Conservation (phyloP, 1,140 invertebrate genomes). For the Dreissena rostriformis region DNA sequence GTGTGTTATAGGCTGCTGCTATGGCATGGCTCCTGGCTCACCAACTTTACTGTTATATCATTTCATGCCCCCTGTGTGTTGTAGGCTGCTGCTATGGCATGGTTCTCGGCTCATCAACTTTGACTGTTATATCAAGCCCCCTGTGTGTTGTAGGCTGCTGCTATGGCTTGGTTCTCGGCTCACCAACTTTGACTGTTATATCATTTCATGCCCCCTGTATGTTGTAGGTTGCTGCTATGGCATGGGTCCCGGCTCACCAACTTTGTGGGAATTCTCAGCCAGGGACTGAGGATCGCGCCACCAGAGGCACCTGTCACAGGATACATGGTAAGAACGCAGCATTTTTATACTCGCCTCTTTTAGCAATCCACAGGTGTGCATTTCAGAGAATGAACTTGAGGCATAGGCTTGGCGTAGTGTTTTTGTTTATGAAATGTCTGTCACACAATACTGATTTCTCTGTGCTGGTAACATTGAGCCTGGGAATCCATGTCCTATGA, state of each 20-base stretch:
- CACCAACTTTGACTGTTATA: constrained; percentile 67
- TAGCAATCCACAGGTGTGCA: no score
- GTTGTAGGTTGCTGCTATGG: constrained; percentile 78
- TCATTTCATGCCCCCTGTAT: neutral
- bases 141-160: constrained; percentile 74
- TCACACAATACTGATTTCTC: no score
- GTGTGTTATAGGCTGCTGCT: no score
- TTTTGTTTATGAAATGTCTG: no score
- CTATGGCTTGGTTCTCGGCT: constrained; percentile 81
- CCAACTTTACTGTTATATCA: no score
- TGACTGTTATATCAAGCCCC: no score
- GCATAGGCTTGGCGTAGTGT: no score
- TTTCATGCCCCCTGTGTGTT: constrained; percentile 24
- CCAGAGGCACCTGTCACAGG: constrained; percentile 81
- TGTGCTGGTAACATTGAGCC: no score
- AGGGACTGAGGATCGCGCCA: constrained; percentile 80
- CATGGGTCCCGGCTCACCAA: constrained; percentile 80
- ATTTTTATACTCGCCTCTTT: no score
- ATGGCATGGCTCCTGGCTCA: no score
- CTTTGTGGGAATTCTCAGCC: constrained; percentile 79
- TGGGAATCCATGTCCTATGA: no score
- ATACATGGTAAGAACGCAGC: constrained; percentile 80
- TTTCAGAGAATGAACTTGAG: no score
- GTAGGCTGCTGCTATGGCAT: constrained; percentile 80
- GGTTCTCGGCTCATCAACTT: constrained; percentile 80